A percentile compares a stretch with the other conserved stretches of the same genome.
Conservation (phyloP, 2,888 invertebrate genomes). For the Drosophila demipolita region DNA sequence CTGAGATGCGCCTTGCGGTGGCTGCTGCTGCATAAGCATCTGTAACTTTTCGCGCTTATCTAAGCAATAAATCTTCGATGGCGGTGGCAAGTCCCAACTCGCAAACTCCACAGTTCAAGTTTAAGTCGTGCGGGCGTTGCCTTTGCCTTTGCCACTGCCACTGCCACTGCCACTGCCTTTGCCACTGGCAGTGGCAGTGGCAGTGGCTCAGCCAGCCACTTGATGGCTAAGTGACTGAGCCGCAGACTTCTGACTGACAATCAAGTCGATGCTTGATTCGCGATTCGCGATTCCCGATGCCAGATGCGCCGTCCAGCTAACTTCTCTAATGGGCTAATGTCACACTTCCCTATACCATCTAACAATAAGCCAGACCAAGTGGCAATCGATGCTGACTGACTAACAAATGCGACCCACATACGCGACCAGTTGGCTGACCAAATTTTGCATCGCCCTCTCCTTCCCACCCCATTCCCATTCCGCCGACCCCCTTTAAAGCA, state of each 20-base stretch:
- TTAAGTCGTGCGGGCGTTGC: conserved; percentile 78
- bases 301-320: conserved; percentile 45
- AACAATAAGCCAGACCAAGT: conserved; percentile 49
- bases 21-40: conserved; percentile 82
- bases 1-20: conserved; percentile 68
- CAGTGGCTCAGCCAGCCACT: conserved; percentile 34
- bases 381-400: conserved; percentile 46
- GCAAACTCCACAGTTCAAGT: conserved; percentile 40
- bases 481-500: background rate
- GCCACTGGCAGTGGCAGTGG: conserved; percentile 24
- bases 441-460: conserved; percentile 58
- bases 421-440: conserved; percentile 77
- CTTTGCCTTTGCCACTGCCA: conserved; percentile 48
- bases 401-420: conserved; percentile 78
- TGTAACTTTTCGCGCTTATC: conserved; percentile 84
- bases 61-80: conserved; percentile 82
- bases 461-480: background rate
- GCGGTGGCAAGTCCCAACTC: conserved; percentile 76
- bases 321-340: conserved; percentile 76
- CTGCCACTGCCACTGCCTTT: conserved; percentile 26
- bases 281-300: conserved; percentile 48
- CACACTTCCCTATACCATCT: conserved; percentile 72
- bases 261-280: conserved; percentile 59
- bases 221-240: conserved; percentile 69
- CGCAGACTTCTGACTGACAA: conserved; percentile 69